Evolutionary conservation across 2,113 vertebrate species (phyloP).

Genomic region (Alethe diademata): DNA sequence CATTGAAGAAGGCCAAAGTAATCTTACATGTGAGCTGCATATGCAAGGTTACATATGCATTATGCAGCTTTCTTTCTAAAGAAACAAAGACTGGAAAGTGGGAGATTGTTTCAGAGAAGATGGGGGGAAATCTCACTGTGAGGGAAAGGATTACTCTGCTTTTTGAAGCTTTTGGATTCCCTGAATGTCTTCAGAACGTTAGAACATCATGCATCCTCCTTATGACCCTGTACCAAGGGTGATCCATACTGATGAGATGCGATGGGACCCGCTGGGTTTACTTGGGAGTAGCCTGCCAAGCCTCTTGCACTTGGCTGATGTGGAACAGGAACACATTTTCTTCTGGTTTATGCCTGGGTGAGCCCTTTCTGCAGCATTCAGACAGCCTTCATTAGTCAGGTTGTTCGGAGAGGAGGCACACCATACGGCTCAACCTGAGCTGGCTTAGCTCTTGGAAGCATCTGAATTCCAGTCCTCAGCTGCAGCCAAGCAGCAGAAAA

Average conservation of each 20-base stretch:
- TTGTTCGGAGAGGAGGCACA: neutral
- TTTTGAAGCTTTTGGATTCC: conserved; percentile 21
- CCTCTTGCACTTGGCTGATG: conserved; percentile 7
- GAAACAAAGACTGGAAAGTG: neutral
- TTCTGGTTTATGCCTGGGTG: neutral
- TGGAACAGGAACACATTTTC: conserved; percentile 5
- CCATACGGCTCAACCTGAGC: neutral
- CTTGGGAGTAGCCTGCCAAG: conserved; percentile 27
- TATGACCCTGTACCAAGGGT: conserved; percentile 38
- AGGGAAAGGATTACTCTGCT: neutral
- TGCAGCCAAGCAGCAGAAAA: neutral
- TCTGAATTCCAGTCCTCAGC: neutral
- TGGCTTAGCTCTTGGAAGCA: neutral
- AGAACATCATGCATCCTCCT: conserved; percentile 40
- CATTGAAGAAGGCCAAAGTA: neutral
- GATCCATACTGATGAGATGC: conserved; percentile 5
- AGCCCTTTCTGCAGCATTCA: neutral
- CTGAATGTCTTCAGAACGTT: neutral
- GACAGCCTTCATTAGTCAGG: neutral
- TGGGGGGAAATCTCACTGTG: neutral
- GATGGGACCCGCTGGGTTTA: neutral
- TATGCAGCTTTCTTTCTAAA: neutral
- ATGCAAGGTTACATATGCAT: too few species aligned
- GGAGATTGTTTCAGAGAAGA: neutral
- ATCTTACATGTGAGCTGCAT: neutral